phyloP scores from a whole-genome alignment of 2,797 vertebrate genomes.

The Galaxias olidus region DNA sequence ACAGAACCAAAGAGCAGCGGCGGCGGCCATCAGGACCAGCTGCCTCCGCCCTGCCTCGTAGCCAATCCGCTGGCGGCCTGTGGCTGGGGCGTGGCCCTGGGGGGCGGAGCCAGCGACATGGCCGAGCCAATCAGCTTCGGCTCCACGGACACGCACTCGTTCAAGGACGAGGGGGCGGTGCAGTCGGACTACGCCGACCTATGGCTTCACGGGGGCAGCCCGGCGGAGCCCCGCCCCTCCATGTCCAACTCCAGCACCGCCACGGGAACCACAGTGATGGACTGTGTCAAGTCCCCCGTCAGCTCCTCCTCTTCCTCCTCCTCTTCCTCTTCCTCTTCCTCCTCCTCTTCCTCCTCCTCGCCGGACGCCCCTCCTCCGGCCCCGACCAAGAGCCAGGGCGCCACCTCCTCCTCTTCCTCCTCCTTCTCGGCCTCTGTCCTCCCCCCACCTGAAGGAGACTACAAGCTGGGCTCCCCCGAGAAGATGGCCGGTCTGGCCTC shows the following conservation, averaged over 20 bases:
- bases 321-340: constrained; percentile 75
- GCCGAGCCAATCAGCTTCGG: constrained; percentile 86
- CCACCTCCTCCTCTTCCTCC: constrained; percentile 91
- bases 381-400: constrained; percentile 84
- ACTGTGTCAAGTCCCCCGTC: constrained; percentile 95
- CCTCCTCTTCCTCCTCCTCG: constrained; percentile 73
- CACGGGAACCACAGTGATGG: constrained; percentile 95
- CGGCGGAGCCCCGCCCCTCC: constrained; percentile 88
- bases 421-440: constrained; percentile 89
- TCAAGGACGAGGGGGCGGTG: constrained; percentile 96
- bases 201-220: constrained; percentile 97
- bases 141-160: constrained; percentile 87
- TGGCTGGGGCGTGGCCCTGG: constrained; percentile 85
- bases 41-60: constrained; percentile 79
- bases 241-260: constrained; percentile 98
- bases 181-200: constrained; percentile 99
- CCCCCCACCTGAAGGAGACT: constrained; percentile 90
- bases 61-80: constrained; percentile 84
- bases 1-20: constrained; percentile 78
- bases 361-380: constrained; percentile 75
- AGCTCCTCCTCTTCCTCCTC: constrained; percentile 78
- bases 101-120: constrained; percentile 80
- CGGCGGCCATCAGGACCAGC: constrained; percentile 70
- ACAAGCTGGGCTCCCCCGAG: constrained; percentile 93
- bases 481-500: constrained; percentile 95